These are phyloP conservation scores for Drosophila cyrtoloma DNA, from an alignment of 2,888 invertebrate species.

Conservation along the genomic window DNA sequence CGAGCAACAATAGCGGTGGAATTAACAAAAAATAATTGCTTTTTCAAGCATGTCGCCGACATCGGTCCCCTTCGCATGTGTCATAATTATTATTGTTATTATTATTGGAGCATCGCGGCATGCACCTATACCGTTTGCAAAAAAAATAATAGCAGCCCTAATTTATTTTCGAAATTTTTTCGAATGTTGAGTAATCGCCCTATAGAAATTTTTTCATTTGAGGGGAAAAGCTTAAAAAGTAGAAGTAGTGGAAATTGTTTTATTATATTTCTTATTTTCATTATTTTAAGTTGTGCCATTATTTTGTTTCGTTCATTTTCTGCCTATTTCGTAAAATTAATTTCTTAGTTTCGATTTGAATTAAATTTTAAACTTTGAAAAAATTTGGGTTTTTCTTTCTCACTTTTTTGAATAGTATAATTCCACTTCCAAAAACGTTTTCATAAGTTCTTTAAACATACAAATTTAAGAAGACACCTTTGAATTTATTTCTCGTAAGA, in stretches of 20 bases:
- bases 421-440: neutral
- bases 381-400: neutral
- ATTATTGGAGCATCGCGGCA: neutral
- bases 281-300: neutral
- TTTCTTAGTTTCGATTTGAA: neutral
- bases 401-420: neutral
- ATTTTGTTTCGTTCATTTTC: neutral
- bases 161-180: neutral
- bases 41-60: conserved; percentile 21
- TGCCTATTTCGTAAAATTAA: neutral
- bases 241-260: neutral
- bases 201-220: too few species aligned
- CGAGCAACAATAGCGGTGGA: conserved; percentile 45
- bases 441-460: neutral
- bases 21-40: conserved; percentile 72
- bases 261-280: neutral
- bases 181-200: neutral
- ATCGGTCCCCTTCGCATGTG: conserved; percentile 9
- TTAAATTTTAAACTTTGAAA: neutral
- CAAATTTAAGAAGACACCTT: neutral
- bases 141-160: neutral
- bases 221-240: too few species aligned
- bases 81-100: neutral
- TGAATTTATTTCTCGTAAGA: neutral
- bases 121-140: neutral